A percentile compares a stretch with the other conserved stretches of the same genome.
These are phyloP conservation scores for Eidolon helvum DNA, from an alignment of 2,113 vertebrate genomes.

Conservation along the genomic window DNA sequence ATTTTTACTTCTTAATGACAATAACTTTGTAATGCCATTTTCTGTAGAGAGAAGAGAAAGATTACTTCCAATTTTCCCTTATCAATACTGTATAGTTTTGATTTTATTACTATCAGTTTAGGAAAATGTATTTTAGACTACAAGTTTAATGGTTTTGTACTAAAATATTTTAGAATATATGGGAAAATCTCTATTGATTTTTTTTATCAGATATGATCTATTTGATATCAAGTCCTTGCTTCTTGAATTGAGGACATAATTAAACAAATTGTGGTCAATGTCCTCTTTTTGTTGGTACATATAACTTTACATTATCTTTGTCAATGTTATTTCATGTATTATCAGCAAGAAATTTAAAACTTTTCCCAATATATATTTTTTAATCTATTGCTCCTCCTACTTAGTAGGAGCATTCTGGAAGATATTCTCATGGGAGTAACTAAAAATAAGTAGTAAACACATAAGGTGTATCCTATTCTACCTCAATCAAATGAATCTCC, in stretches of 20 bases:
- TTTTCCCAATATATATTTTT: not conserved
- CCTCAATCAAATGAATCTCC: not conserved
- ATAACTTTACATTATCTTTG: not conserved
- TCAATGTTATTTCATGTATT: not conserved
- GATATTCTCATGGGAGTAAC: not conserved
- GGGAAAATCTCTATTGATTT: not conserved
- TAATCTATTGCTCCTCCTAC: not conserved
- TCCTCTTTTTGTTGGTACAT: not conserved
- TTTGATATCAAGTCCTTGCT: not conserved
- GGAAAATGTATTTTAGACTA: not conserved
- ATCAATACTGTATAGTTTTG: not conserved
- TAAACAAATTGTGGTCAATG: not conserved
- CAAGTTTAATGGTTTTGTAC: not conserved
- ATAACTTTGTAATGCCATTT: not conserved
- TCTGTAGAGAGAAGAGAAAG: not conserved
- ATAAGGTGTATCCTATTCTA: not conserved
- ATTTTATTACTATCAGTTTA: not conserved
- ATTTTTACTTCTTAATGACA: not conserved
- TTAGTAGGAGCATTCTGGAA: not conserved
- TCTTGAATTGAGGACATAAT: not conserved
- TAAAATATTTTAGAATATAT: not conserved
- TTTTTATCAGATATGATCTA: not conserved
- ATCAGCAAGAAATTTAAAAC: not conserved
- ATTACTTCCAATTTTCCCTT: not conserved
- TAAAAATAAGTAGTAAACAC: not conserved